A percentile compares a stretch with the other conserved stretches of the same genome.
Conservation (phyloP, 2,113 vertebrate genomes). For the Poeciliopsis turrubarensis region DNA sequence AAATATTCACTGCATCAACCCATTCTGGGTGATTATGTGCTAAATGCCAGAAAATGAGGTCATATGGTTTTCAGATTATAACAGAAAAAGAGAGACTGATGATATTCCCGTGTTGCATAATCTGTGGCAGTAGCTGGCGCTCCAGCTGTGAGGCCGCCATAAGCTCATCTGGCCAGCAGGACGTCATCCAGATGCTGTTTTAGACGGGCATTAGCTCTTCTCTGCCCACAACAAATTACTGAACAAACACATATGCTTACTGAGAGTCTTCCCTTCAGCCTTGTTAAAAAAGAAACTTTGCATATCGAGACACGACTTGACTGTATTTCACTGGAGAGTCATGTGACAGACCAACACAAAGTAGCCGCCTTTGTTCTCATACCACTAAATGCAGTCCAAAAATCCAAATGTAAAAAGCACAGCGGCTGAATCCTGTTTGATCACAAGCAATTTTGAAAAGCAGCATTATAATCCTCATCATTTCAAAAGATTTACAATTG, state of each 20-base stretch:
- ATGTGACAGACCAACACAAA: background rate
- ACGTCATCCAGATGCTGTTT: constrained; percentile 60
- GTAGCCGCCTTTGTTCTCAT: background rate
- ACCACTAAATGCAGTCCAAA: background rate
- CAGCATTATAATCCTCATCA: no score
- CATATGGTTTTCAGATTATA: constrained; percentile 24
- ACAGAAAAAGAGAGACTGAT: constrained; percentile 25
- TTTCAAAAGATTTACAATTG: no score
- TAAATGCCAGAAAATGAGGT: constrained; percentile 46
- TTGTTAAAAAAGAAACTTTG: background rate
- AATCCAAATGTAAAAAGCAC: no score
- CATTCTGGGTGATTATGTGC: constrained; percentile 10
- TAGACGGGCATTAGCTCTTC: constrained; percentile 33
- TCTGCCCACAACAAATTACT: constrained; percentile 33
- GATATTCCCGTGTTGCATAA: constrained; percentile 51
- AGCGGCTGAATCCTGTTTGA: no score
- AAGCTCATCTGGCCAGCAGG: constrained; percentile 59
- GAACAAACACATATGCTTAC: constrained; percentile 7
- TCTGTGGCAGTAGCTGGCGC: constrained; percentile 35
- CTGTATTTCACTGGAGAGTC: background rate
- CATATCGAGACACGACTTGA: background rate
- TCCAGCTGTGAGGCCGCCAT: constrained; percentile 60
- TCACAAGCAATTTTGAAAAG: no score
- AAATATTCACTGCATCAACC: constrained; percentile 10
- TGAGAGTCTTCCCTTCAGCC: background rate